Evolutionary conservation across 2,888 invertebrate species (phyloP).

Genomic region (Neoaliturus tenellus): DNA sequence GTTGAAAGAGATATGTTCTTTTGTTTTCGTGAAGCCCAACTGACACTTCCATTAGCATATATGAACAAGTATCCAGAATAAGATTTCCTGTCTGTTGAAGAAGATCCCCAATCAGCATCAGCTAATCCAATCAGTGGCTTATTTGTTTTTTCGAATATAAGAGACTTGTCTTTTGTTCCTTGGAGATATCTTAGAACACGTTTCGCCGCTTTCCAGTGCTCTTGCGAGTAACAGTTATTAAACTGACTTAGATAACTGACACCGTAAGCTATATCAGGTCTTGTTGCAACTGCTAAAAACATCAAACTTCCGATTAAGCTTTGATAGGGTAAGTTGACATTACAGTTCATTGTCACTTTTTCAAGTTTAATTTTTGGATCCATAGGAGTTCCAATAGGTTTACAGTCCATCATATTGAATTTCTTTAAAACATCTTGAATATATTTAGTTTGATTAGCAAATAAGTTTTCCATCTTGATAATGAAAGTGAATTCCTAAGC

Average conservation of each 20-base stretch:
- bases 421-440: neutral
- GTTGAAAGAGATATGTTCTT: neutral
- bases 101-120: slow-evolving; percentile 56
- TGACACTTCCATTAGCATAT: neutral
- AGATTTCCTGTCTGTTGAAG: slow-evolving; percentile 57
- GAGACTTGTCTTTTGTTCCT: slow-evolving; percentile 4
- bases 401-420: neutral
- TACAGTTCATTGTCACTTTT: neutral
- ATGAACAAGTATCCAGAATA: slow-evolving; percentile 58
- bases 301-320: neutral
- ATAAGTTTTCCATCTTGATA: neutral
- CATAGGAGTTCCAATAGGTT: neutral
- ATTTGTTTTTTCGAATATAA: slow-evolving; percentile 39
- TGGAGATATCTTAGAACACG: slow-evolving; percentile 46
- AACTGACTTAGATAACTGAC: slow-evolving; percentile 42
- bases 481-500: neutral
- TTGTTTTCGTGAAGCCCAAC: neutral
- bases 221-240: slow-evolving; percentile 6
- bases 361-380: neutral
- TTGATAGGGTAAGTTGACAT: neutral
- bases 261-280: slow-evolving; percentile 51
- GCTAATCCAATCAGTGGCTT: slow-evolving; percentile 37
- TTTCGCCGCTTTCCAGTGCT: slow-evolving; percentile 48
- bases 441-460: neutral
- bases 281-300: neutral